Conservation (phyloP, 2,888 invertebrate species). For the Netelia fuscicornis region DNA sequence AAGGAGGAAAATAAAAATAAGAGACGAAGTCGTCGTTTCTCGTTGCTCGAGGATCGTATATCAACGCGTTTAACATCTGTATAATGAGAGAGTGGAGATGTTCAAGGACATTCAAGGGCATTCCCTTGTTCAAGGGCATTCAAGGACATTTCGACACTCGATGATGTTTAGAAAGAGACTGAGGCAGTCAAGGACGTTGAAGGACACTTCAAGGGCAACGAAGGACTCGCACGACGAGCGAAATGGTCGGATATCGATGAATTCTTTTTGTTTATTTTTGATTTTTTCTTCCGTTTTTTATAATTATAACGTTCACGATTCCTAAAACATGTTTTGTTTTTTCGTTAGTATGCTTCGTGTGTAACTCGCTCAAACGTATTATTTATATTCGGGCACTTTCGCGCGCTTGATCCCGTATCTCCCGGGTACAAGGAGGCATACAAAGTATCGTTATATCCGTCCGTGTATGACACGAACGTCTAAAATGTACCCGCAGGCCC, state of each 20-base stretch:
- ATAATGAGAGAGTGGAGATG: not conserved
- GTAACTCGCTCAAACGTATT: not conserved
- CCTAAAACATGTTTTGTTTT: not conserved
- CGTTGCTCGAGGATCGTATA: not conserved
- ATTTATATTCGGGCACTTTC: conserved; percentile 11
- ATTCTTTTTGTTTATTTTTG: not conserved
- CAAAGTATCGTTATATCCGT: not conserved
- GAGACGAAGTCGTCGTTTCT: not conserved
- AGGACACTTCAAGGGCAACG: too few species aligned
- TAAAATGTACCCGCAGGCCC: conserved; percentile 40
- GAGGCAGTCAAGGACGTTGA: not conserved
- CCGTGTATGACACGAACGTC: not conserved
- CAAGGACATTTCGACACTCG: not conserved
- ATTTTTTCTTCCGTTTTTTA: not conserved
- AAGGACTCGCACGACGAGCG: too few species aligned
- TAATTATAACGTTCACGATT: too few species aligned
- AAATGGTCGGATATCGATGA: not conserved
- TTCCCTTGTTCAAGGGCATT: not conserved
- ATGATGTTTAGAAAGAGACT: not conserved
- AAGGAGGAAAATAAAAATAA: not conserved
- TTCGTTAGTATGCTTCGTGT: not conserved
- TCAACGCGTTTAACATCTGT: not conserved
- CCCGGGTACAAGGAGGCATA: not conserved
- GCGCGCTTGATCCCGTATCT: conserved; percentile 23
- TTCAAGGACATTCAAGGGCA: not conserved